phyloP scores from a whole-genome alignment of 2,797 vertebrate species.

The Australoheros facetus region DNA sequence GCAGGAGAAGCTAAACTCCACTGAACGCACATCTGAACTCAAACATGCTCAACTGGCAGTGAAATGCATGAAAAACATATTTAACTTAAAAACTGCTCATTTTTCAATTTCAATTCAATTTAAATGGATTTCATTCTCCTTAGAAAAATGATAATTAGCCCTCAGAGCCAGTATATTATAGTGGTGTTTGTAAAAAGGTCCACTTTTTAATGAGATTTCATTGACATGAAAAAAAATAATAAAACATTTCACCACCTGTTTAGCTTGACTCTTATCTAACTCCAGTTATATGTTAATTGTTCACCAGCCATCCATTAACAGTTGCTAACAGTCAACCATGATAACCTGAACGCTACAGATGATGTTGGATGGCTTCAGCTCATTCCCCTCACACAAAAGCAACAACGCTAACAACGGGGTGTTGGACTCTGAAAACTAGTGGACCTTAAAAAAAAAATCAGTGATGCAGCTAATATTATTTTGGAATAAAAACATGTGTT shows the following conservation, averaged over 20 bases:
- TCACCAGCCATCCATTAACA: constrained; percentile 1
- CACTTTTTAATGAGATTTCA: background rate
- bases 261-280: background rate
- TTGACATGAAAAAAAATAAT: background rate
- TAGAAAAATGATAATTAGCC: background rate
- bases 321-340: constrained; percentile 4
- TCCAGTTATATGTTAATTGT: constrained; percentile 2
- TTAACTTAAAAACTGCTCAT: background rate
- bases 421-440: background rate
- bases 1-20: background rate
- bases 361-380: background rate
- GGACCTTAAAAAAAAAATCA: background rate
- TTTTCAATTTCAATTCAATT: background rate
- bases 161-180: background rate
- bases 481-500: background rate
- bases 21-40: background rate
- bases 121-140: background rate
- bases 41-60: background rate
- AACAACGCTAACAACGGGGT: constrained; percentile 3
- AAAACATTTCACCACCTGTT: background rate
- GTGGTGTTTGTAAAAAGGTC: background rate
- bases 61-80: background rate
- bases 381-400: constrained; percentile 18
- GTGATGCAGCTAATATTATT: background rate
- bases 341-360: background rate